phyloP scores from a whole-genome alignment of 64 coral and sea anemone genomes.

The Porites australiensis region DNA sequence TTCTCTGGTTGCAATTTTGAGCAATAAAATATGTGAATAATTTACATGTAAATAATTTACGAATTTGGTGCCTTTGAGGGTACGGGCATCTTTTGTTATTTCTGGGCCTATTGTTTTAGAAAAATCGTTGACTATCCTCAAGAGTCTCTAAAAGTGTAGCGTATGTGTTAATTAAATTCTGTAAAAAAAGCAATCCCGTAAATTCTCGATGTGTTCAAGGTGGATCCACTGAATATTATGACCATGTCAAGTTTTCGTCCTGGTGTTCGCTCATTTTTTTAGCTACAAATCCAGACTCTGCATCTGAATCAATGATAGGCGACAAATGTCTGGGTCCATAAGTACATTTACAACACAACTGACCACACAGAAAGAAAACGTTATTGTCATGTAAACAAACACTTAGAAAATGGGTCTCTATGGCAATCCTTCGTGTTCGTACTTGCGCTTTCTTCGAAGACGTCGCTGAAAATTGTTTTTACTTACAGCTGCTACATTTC shows the following conservation, averaged over 20 bases:
- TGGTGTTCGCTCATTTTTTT: background rate
- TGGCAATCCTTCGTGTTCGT: too few relatives aligned
- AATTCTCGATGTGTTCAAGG: background rate
- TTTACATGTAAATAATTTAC: slow-evolving; percentile 41
- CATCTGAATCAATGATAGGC: too few relatives aligned
- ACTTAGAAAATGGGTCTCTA: too few relatives aligned
- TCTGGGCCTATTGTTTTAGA: background rate
- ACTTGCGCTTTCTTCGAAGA: too few relatives aligned
- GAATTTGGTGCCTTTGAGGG: background rate
- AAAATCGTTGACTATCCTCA: background rate
- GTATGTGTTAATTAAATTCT: background rate
- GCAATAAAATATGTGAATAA: slow-evolving; percentile 25
- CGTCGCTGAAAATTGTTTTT: too few relatives aligned
- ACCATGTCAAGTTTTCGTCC: background rate
- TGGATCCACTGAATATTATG: background rate
- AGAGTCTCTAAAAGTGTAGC: background rate
- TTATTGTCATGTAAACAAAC: too few relatives aligned
- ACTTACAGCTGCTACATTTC: too few relatives aligned
- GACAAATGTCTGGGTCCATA: too few relatives aligned
- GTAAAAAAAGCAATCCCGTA: background rate
- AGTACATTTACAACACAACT: too few relatives aligned
- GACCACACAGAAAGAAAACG: too few relatives aligned
- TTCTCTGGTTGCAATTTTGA: background rate
- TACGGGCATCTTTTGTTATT: background rate
- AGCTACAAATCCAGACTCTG: too few relatives aligned